phyloP scores from a whole-genome alignment of 2,888 invertebrate species.

The Serripes groenlandicus region DNA sequence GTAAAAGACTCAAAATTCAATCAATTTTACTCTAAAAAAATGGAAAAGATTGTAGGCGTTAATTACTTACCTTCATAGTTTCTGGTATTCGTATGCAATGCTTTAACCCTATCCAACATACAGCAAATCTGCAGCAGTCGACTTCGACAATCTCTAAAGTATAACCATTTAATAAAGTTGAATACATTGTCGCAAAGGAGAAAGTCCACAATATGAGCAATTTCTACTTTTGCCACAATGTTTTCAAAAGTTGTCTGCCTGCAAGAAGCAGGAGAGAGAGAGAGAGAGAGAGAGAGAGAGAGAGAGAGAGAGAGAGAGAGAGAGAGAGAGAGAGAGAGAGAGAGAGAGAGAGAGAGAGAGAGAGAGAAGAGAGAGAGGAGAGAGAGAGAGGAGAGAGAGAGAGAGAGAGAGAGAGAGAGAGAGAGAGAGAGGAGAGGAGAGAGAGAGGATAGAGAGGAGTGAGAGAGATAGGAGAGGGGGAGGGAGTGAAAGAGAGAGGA shows the following conservation, averaged over 20 bases:
- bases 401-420: background rate
- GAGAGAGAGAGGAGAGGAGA: background rate
- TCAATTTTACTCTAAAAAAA: too few species aligned
- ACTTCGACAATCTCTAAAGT: too few species aligned
- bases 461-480: too few species aligned
- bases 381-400: background rate
- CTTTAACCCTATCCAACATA: too few species aligned
- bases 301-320: conserved; percentile 13
- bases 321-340: background rate
- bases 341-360: background rate
- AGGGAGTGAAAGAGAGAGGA: background rate
- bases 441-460: background rate
- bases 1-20: too few species aligned
- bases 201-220: background rate
- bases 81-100: too few species aligned
- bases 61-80: too few species aligned
- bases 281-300: too few species aligned
- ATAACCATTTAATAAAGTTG: background rate
- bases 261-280: background rate
- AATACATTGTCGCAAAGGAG: background rate
- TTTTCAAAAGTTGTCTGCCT: background rate
- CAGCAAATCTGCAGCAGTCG: too few species aligned
- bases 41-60: too few species aligned
- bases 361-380: background rate
- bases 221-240: background rate